Evolutionary conservation across 2,113 vertebrate genomes (phyloP).

Genomic region (Elgaria multicarinata): DNA sequence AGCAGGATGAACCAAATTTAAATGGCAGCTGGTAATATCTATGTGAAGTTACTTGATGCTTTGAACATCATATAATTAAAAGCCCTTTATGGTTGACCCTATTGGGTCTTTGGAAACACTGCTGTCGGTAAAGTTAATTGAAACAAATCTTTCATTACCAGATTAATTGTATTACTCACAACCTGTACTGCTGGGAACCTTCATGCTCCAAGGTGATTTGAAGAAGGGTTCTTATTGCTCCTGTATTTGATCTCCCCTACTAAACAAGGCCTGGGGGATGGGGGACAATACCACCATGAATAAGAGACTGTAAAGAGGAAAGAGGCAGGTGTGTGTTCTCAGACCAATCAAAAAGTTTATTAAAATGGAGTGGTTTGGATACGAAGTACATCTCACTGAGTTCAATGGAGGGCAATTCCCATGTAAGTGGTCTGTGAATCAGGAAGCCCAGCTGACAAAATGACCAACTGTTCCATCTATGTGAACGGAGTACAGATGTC

Average conservation of each 20-base stretch:
- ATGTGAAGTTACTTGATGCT: not conserved
- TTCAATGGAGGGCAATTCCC: not conserved
- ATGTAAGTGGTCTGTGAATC: not conserved
- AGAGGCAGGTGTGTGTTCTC: not conserved
- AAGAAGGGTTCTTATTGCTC: not conserved
- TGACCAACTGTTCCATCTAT: not conserved
- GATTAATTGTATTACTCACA: conserved; percentile 14
- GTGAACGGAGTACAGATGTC: conserved; percentile 7
- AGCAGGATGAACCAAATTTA: not conserved
- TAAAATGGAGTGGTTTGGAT: not conserved
- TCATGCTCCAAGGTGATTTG: not conserved
- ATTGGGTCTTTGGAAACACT: not conserved
- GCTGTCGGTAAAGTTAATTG: not conserved
- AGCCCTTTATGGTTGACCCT: conserved; percentile 5
- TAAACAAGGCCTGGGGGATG: not conserved
- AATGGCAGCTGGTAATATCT: not conserved
- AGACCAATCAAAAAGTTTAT: not conserved
- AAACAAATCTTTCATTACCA: conserved; percentile 36
- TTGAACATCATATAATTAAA: conserved; percentile 34
- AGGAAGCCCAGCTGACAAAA: conserved; percentile 16
- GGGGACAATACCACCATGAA: not conserved
- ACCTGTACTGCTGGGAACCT: not conserved
- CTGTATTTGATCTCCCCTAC: not conserved
- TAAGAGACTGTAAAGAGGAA: not conserved
- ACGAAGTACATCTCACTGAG: not conserved